These are phyloP conservation scores for Lycaena phlaeas DNA, from an alignment of 2,888 invertebrate genomes.

Conservation along the genomic window DNA sequence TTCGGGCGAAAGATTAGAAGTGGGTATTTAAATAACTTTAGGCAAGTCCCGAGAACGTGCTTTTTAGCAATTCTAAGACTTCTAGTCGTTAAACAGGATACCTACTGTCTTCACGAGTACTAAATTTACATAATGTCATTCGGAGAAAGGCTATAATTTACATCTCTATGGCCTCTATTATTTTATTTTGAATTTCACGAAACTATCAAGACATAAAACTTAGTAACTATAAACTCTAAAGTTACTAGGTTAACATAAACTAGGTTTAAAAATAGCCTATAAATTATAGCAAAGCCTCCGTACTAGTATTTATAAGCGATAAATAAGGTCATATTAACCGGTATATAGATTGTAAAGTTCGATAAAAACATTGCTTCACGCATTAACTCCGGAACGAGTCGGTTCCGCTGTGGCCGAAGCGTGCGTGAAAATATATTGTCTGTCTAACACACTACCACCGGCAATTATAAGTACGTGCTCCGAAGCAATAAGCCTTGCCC, in stretches of 20 bases:
- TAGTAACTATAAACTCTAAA: too few species aligned
- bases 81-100: constrained; percentile 33
- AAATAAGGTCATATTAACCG: constrained; percentile 10
- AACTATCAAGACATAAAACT: not conserved
- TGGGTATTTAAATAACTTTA: constrained; percentile 44
- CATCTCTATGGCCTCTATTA: constrained; percentile 1
- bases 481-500: constrained; percentile 45
- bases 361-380: constrained; percentile 19
- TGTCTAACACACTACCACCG: constrained; percentile 40
- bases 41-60: constrained; percentile 40
- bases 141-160: not conserved
- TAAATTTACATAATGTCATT: constrained; percentile 7
- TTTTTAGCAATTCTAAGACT: constrained; percentile 57
- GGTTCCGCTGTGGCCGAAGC: constrained; percentile 43
- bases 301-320: not conserved
- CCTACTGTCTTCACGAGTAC: constrained; percentile 25
- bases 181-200: not conserved
- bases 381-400: constrained; percentile 35
- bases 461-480: constrained; percentile 62
- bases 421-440: constrained; percentile 70
- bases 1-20: constrained; percentile 50
- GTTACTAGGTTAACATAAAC: too few species aligned
- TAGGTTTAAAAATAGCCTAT: not conserved
- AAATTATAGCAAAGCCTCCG: not conserved
- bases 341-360: constrained; percentile 7